Evolutionary conservation across 2,113 vertebrate species (phyloP), one percentile per base, ranked within the genome.

Genomic region (Gallinago paraguaiae): DNA sequence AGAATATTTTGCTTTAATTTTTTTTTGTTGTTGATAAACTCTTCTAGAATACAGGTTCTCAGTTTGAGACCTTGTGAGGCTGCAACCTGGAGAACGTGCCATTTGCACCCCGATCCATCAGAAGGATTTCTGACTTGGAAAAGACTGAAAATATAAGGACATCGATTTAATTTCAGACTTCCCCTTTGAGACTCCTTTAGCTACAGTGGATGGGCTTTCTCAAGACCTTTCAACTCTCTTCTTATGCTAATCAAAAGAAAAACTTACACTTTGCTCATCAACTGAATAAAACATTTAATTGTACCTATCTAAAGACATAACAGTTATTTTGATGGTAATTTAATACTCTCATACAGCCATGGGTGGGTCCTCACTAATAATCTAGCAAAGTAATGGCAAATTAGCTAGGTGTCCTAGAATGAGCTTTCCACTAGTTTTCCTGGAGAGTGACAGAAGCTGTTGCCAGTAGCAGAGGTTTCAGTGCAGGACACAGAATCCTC

Each of bases 221-320:
- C 20, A 63, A 83, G 51, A 74, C 30, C 33, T 94, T 94, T 75
- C 79, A 81, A 51, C 33, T 88, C 63, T 70, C 27, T 27, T 94
- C 78, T 88, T 77, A 82, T 30, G 28, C 27, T 94, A 78, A 90
- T 81, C 54, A 90, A 81, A 25, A 83, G n/a, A 43, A 89, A 88
- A 94, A 81, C 41, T 50, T 64, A 41, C 78, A 82, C 31, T 57
- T n/a, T 79, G 43, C 61, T 95, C 76, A 89, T 90, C 63, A 92
- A 31, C 25, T 41, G 46, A 94, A 82, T 54, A 85, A 93, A 95
- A 84, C 33, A 81, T 71, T 93, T 78, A 91, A 89, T 75, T 84
- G 60, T 79, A 91, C 61, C 43, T 80, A 68, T 60, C 20, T 71
- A 70, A 91, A 23, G 39, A 30, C 6, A 10, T 24, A 81, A 75